These are phyloP conservation scores for Azorinus chamasolen DNA, from an alignment of 2,888 invertebrate genomes.

Conservation along the genomic window DNA sequence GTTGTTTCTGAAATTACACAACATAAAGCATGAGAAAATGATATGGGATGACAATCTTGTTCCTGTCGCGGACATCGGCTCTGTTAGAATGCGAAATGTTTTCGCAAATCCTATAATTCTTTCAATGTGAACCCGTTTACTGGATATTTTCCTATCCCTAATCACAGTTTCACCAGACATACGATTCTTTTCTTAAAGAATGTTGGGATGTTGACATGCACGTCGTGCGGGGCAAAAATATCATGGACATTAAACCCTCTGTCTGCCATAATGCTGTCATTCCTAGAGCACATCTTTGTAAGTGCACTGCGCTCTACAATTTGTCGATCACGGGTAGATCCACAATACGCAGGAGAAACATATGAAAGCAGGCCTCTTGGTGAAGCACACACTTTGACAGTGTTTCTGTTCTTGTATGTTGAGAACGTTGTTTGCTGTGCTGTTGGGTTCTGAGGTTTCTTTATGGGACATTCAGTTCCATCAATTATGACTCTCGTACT, in stretches of 20 bases:
- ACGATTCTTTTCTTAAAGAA: conserved; percentile 60
- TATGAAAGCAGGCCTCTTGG: conserved; percentile 56
- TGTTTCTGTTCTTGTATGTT: conserved; percentile 61
- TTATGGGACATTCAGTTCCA: conserved; percentile 66
- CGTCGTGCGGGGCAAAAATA: conserved; percentile 47
- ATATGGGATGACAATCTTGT: conserved; percentile 52
- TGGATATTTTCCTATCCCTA: conserved; percentile 59
- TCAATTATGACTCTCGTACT: conserved; percentile 66
- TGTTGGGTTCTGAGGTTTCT: conserved; percentile 48
- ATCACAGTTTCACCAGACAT: conserved; percentile 46
- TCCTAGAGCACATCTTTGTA: conserved; percentile 39
- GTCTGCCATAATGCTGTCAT: conserved; percentile 61
- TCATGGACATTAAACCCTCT: conserved; percentile 66
- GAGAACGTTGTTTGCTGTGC: conserved; percentile 60
- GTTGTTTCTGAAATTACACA: conserved; percentile 55
- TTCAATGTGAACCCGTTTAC: conserved; percentile 59
- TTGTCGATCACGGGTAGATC: conserved; percentile 65
- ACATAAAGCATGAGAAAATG: conserved; percentile 51
- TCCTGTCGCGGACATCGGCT: conserved; percentile 40
- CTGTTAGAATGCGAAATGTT: conserved; percentile 48
- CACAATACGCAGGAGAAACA: conserved; percentile 52
- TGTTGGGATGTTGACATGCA: conserved; percentile 61
- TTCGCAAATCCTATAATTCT: conserved; percentile 58
- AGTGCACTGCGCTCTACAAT: conserved; percentile 57
- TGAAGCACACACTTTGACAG: conserved; percentile 54